Conservation (phyloP, 2,113 vertebrate species). For the Epinephelus lanceolatus region DNA sequence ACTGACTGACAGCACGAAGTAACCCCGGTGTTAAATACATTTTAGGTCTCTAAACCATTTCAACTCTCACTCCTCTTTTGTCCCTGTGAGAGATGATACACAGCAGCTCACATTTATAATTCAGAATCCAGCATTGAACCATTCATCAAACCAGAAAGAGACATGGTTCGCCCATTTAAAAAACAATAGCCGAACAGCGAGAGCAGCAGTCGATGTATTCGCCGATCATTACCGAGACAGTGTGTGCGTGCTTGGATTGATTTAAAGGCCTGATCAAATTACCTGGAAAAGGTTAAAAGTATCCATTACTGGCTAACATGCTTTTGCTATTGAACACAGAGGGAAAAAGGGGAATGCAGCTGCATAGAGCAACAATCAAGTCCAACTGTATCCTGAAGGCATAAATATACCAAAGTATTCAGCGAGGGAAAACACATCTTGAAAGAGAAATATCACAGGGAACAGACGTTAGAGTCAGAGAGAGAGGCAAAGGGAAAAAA, state of each 20-base stretch:
- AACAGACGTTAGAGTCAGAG: slow-evolving; percentile 12
- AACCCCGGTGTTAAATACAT: slow-evolving; percentile 55
- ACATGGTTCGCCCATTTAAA: slow-evolving; percentile 48
- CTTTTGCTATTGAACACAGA: slow-evolving; percentile 73
- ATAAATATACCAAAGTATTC: slow-evolving; percentile 61
- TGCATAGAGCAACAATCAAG: slow-evolving; percentile 62
- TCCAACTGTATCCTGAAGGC: slow-evolving; percentile 66
- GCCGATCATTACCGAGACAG: slow-evolving; percentile 67
- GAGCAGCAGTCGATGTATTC: slow-evolving; percentile 51
- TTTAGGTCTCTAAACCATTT: slow-evolving; percentile 40
- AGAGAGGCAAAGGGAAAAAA: slow-evolving; percentile 34
- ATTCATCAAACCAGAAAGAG: slow-evolving; percentile 64
- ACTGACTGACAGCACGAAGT: slow-evolving; percentile 28
- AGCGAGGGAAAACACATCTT: slow-evolving; percentile 43
- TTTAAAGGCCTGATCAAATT: slow-evolving; percentile 80
- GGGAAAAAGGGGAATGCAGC: slow-evolving; percentile 56
- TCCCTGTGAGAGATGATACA: slow-evolving; percentile 44
- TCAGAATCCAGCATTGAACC: slow-evolving; percentile 59
- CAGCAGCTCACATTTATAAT: slow-evolving; percentile 58
- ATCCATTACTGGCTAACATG: slow-evolving; percentile 79
- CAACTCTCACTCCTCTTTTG: slow-evolving; percentile 44
- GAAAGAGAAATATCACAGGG: slow-evolving; percentile 36
- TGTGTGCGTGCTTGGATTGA: slow-evolving; percentile 70
- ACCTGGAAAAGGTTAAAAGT: slow-evolving; percentile 82
- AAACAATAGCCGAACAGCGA: slow-evolving; percentile 52